phyloP scores from a whole-genome alignment of 2,113 vertebrate genomes.

The Melanostigma gelatinosum region DNA sequence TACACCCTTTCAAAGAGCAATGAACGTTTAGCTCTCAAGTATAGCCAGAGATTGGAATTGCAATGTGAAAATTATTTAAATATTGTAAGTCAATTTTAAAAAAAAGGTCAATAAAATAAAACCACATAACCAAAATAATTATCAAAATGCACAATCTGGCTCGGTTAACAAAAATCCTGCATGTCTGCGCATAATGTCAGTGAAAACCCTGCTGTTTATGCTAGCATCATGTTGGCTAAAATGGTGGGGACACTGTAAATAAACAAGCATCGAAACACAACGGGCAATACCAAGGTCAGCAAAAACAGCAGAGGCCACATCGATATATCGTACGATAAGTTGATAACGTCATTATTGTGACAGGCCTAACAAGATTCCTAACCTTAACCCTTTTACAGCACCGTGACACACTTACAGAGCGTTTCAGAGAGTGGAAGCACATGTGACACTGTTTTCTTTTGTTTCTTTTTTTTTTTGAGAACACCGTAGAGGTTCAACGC shows the following conservation, averaged over 20 bases:
- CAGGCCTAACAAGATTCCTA: background rate
- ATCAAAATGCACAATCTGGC: background rate
- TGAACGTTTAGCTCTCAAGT: background rate
- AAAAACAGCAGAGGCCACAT: background rate
- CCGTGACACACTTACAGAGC: background rate
- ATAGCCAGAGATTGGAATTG: background rate
- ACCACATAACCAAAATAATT: background rate
- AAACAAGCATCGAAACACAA: background rate
- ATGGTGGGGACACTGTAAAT: background rate
- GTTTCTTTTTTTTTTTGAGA: conserved; percentile 7
- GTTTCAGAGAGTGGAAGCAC: conserved; percentile 10
- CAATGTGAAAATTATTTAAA: background rate
- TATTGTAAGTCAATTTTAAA: background rate
- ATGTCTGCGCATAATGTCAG: background rate
- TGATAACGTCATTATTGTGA: background rate
- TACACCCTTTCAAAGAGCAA: background rate
- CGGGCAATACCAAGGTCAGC: background rate
- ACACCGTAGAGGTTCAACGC: conserved; percentile 60
- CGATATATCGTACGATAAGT: background rate
- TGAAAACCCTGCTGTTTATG: background rate
- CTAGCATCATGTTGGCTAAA: background rate
- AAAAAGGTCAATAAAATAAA: no score
- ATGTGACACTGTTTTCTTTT: conserved; percentile 23
- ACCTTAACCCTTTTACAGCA: background rate
- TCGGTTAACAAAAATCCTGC: background rate